Evolutionary conservation across 2,797 vertebrate genomes (phyloP), one percentile per base, ranked within the genome.

Genomic region (Crossoptilon crossoptilon): DNA sequence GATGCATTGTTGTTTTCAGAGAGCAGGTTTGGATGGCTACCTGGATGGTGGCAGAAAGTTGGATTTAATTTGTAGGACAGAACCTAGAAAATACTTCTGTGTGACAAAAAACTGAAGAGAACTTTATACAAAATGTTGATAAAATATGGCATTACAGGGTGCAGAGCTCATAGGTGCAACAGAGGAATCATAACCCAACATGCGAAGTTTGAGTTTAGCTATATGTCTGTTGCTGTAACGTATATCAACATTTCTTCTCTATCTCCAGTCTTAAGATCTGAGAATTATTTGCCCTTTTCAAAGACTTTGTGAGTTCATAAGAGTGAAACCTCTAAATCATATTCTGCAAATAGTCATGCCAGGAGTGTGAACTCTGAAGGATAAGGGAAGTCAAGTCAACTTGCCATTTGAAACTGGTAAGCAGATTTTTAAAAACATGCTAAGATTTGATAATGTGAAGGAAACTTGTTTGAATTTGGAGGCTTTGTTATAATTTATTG

Each of bases 341-440:
- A 94, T 84, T 68, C 62, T 91, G 46, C 77, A 93, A 86, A 66
- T 60, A 27, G 49, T 76, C 73, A 64, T 92, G 46, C 77, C 72
- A 87, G 68, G 66, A 90, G 46, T 69, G 76, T 87, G 55, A 85
- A 84, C 64, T 93, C 69, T 92, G 84, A 31, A 74, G 59, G 67
- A 93, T 56, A 48, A 46, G 73, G 63, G 63, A 93, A 90, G 31
- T 93, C 63, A 95, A 82, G 70, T 73, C 53, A 90, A 48, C 55
- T 79, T 79, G 48, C 77, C 62, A 95, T 90, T 93, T 86, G 84
- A 97, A 93, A 67, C 59, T 83, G 67, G 35, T 94, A 93, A 94
- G 35, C 35, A 94, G 75, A 75, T 92, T 95, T 96, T 92, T 10
- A 70, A 96, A 95, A 88, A 69, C 62, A 68, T 49, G n/a, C 23